Evolutionary conservation across 2,888 invertebrate species (phyloP), one percentile per base, ranked within the genome.

Genomic region (Pyrochroa serraticornis): DNA sequence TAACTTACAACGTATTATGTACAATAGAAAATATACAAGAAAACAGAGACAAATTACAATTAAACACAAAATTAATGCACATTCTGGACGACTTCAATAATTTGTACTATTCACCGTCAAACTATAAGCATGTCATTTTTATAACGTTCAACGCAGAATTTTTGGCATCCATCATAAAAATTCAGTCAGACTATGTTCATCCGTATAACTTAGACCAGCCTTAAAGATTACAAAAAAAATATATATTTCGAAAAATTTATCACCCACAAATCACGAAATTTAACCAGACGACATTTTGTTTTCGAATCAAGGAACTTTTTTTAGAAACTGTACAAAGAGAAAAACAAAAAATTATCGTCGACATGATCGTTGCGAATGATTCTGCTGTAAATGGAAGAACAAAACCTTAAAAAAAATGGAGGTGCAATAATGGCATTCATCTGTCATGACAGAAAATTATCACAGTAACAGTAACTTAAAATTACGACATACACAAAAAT

Each of bases 401-500:
- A 49, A 46, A 50, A 51, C 13, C 30, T 38, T 62, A 53, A 43
- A 62, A 69, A 22, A 22, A 22, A 22, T 22, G 22, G 22, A 22
- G 22, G 22, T 22, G 22, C 22, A 22, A 22, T 22, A 22, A 71
- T 71, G 70, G 72, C 71, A 68, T 67, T 67, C 42, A 64, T 72
- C 74, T 75, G 74, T 74, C 74, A 75, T 75, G 74, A 75, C 70
- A 67, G 71, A 71, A 67, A 66, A 65, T 70, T 75, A 75, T 75
- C 75, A 75, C 75, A 75, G 74, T 68, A 75, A 72, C 63, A 62
- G 22, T 5, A 69, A 68, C 67, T 67, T 67, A 67, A 63, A 64
- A 63, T 54, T 64, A 60, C 60, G 47, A 64, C 57, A 62, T 64
- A 67, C 54, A 65, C 56, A 69, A 66, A 67, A 65, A 63, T 61